These are phyloP conservation scores for Hydrozoanthus tunicans DNA, from an alignment of 64 coral and sea anemone genomes.

Conservation along the genomic window DNA sequence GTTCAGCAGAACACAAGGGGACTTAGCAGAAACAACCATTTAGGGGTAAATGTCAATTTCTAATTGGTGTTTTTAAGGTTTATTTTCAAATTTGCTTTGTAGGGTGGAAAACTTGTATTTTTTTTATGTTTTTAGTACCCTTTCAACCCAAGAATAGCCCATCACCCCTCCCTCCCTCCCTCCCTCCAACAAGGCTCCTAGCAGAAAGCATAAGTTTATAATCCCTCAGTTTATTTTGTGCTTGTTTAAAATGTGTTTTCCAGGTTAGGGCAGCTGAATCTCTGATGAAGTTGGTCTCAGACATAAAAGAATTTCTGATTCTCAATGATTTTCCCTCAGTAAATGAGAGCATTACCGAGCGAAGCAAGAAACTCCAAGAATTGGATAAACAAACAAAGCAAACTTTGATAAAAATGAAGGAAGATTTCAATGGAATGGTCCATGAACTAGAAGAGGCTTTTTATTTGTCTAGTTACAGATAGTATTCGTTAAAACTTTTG, in stretches of 20 bases:
- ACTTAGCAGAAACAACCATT: too few relatives aligned
- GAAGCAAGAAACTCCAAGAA: conserved; percentile 64
- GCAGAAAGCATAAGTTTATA: too few relatives aligned
- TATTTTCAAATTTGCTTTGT: too few relatives aligned
- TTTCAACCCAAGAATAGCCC: too few relatives aligned
- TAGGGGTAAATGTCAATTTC: too few relatives aligned
- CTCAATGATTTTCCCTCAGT: conserved; percentile 98
- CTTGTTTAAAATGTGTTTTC: not conserved
- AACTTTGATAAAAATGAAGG: conserved; percentile 65
- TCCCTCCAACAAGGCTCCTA: too few relatives aligned
- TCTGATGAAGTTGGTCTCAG: conserved; percentile 94
- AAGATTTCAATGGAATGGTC: conserved; percentile 75
- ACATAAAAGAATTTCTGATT: conserved; percentile 99
- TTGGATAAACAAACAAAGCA: conserved; percentile 74
- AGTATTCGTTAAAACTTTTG: not conserved
- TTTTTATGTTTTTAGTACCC: too few relatives aligned
- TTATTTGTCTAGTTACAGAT: conserved; percentile 80
- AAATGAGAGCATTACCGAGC: conserved; percentile 82
- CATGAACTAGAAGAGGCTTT: conserved; percentile 87
- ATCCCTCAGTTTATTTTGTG: not conserved
- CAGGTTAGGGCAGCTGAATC: conserved; percentile 97
- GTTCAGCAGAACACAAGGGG: too few relatives aligned
- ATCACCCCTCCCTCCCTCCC: too few relatives aligned
- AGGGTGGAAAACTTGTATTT: too few relatives aligned
- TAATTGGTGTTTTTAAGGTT: too few relatives aligned